phyloP scores from a whole-genome alignment of 2,888 invertebrate genomes.

The Scaptomyza parva region DNA sequence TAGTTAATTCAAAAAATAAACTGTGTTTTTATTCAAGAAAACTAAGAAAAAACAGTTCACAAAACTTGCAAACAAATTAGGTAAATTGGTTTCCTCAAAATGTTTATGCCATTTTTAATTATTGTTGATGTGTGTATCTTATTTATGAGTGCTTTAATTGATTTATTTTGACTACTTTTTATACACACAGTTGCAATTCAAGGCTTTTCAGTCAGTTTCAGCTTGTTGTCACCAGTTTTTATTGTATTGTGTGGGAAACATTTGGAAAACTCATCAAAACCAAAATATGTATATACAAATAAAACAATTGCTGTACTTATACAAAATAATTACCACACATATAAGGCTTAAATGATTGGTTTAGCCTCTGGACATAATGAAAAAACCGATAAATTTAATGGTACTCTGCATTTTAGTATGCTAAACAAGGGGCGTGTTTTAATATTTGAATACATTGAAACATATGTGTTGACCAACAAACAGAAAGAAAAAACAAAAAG shows the following conservation, averaged over 20 bases:
- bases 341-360: slow-evolving; percentile 1
- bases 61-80: slow-evolving; percentile 6
- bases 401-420: slow-evolving; percentile 16
- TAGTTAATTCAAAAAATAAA: not conserved
- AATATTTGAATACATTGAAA: slow-evolving; percentile 31
- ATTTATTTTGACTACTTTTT: not conserved
- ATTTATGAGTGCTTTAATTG: slow-evolving; percentile 37
- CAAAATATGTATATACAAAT: no score
- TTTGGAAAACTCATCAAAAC: not conserved
- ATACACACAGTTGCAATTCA: not conserved
- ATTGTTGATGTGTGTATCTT: not conserved
- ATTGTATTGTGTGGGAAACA: not conserved
- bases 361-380: not conserved
- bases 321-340: not conserved
- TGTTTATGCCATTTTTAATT: not conserved
- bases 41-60: not conserved
- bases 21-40: not conserved
- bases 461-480: slow-evolving; percentile 48
- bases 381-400: slow-evolving; percentile 14
- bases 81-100: slow-evolving; percentile 21
- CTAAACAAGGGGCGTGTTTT: slow-evolving; percentile 18
- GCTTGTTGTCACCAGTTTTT: not conserved
- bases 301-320: not conserved
- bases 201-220: slow-evolving; percentile 5
- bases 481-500: no score